Base-by-base conservation (phyloP, 2,113 vertebrate species). In the Microcebus ravelobensis region DNA sequence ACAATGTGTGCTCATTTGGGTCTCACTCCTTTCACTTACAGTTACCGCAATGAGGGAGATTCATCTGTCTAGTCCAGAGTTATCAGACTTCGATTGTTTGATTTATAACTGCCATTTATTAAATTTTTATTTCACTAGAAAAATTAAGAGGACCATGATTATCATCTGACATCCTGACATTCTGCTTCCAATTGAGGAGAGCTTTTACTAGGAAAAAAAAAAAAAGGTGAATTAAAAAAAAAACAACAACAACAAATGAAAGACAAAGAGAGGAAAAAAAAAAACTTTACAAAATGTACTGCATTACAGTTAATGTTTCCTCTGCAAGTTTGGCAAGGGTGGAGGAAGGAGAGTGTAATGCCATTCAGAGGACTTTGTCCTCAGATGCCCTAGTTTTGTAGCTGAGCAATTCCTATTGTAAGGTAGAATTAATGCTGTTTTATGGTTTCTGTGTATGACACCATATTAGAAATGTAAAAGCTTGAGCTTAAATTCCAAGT, bases 401-500 rank as follows among this genome's bases (percentile, higher is more conserved):
- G 68, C 29, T 77, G 61, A 96, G 91, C 65, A 93, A 94, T 93
- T 70, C 23, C 86, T 45, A 97, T 25, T 95, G 52, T 89, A 82
- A 86, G 6, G 3, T 31, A 27, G 45, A 76, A 93, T 81, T 90
- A 83, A 81, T 55, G 10, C 27, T 87, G 13, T 42, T 27, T 21
- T 45, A 52, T 15, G 15, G 5, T 65, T 27, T 81, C 77, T 93
- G 63, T 25, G 61, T n/a, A 36, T 10, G 39, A 87, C 23, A 63
- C 4, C 5, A 7, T 85, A 18, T 52, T 59, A 94, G 15, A 96
- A 82, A 87, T n/a, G 7, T 27, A 79, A 76, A 93, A 90, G 4
- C 71, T 87, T 79, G 13, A 76, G 21, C 90, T 95, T 80, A 73
- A 95, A 87, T 76, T 80, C 52, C 70, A 77, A 90, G 74, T 61